Base-by-base conservation (phyloP, 2,113 vertebrate genomes). In the Callospermophilus lateralis region DNA sequence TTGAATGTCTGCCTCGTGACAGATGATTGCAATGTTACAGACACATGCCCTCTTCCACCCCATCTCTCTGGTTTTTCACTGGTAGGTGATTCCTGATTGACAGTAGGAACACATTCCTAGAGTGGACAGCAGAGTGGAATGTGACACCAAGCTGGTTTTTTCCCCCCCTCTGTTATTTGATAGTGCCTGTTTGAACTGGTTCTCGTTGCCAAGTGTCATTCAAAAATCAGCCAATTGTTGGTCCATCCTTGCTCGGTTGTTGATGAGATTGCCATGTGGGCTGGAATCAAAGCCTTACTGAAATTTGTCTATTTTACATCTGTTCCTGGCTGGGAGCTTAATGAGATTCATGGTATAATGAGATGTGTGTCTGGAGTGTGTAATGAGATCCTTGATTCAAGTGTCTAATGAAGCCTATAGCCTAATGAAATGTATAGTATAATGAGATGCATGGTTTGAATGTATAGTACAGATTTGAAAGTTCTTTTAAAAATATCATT, bases 361-460 rank as follows among this genome's bases (percentile, higher is more conserved):
- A 98, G 97, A 98, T 98, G 97, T 98, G 97, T 98, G 96, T 97
- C 98, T 98, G 97, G 96, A 97, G 89, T 97, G 48, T 96, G 93
- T 98, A 98, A 98, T 98, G 97, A 98, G 97, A 98, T 98, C 97
- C 97, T 98, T 98, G 97, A 98, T 97, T 98, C 96, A 96, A 96
- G 90, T 94, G 92, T 95, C 97, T 98, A 98, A 98, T 97, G 98
- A 98, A 97, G 97, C 95, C 96, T 97, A 93, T 97, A 97, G 96
- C 83, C 86, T 98, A 98, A 97, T 97, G 98, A 98, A 97, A 97
- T 97, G 94, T 97, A 97, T 95, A 95, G 83, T 34, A 39, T 95
- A 98, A 98, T 96, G 93, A 97, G 87, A 97, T 95, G 93, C 96
- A 96, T 79, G 51, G 77, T n/a, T 87, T 89, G 72, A 89, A 94